phyloP scores from a whole-genome alignment of 2,797 vertebrate species.

The Coccyzus lansbergi region DNA sequence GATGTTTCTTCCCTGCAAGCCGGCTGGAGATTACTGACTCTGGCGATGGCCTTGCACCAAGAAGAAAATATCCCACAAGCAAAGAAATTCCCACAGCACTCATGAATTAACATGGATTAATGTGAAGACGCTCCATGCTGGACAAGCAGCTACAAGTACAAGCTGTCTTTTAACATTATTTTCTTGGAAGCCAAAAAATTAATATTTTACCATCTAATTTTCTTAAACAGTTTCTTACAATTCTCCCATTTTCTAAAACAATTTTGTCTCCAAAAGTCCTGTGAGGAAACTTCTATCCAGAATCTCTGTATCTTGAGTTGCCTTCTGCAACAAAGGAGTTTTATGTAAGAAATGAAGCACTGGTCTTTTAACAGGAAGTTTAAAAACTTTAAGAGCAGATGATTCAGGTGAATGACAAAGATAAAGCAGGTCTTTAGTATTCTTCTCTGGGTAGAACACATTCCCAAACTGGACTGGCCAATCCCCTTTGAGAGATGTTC shows the following conservation, averaged over 20 bases:
- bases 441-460: constrained; percentile 36
- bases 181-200: constrained; percentile 41
- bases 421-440: constrained; percentile 23
- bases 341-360: neutral
- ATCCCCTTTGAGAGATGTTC: neutral
- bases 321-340: neutral
- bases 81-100: neutral
- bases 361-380: neutral
- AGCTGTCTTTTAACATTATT: constrained; percentile 13
- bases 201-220: constrained; percentile 23
- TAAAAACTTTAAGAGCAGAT: constrained; percentile 1
- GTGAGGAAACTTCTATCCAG: constrained; percentile 43
- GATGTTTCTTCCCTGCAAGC: neutral
- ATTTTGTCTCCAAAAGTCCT: neutral
- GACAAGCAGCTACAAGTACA: neutral
- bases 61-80: constrained; percentile 32
- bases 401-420: constrained; percentile 5
- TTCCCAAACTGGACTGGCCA: neutral
- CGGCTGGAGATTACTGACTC: neutral
- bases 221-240: neutral
- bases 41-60: neutral
- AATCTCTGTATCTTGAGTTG: neutral
- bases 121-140: neutral
- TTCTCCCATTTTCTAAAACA: neutral
- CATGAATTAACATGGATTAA: constrained; percentile 21